Base-by-base conservation (phyloP, 1,140 invertebrate species). In the Drosophila leontia region DNA sequence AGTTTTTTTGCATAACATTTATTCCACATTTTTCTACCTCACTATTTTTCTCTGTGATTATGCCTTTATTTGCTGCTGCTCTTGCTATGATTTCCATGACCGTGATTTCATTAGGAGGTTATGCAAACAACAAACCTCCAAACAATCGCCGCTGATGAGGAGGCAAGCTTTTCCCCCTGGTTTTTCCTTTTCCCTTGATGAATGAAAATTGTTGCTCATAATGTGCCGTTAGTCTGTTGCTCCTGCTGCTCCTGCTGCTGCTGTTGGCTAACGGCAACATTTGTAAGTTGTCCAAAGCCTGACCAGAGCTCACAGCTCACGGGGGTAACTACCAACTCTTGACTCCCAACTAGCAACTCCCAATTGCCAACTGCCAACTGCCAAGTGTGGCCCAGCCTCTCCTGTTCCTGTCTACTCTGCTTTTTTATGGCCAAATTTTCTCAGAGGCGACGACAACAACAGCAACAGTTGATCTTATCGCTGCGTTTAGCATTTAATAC, bases 401-500 rank as follows among this genome's bases (percentile, higher is more conserved):
- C 39, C 37, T 42, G 41, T 56, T 75, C 39, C 63, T 68, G 55
- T 51, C 63, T 78, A 69, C 67, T 74, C 74, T 85, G 82, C 59
- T 84, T 67, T 69, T 71, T 72, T 69, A 56, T 57, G 48, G 53
- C 78, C 42, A 69, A 75, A 61, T 86, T 75, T 85, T 86, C 82
- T 81, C 78, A 84, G 53, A 61, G 64, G 79, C 62, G 35, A 44
- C 23, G 51, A 65, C 61, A 44, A 56, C 48, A 59, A 51, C 35
- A 80, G 39, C 62, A 56, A 50, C 42, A 58, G 76, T 50, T 71
- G 87, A 91, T 91, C 80, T 91, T 91, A 91, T 91, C 87, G 72
- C 53, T 45, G 55, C 39, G 75, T 63, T 76, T 83, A 91, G 80
- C 80, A 91, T 91, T 91, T 91, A 91, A 91, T 91, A 91, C 87